Evolutionary conservation across 2,797 vertebrate genomes (phyloP).

Genomic region (Sphenodon punctatus): DNA sequence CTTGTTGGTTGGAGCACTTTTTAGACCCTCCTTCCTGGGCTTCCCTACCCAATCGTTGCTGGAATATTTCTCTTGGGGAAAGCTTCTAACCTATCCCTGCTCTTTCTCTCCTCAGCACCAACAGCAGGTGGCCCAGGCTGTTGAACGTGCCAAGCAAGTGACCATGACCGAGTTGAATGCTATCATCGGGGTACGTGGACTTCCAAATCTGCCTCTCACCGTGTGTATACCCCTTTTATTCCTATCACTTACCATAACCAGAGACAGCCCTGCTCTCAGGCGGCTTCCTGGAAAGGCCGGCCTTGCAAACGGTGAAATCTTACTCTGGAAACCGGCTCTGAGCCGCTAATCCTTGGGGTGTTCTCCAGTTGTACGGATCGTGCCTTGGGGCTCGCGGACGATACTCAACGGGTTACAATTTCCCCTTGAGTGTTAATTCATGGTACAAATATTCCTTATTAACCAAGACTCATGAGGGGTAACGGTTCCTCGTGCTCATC

Average conservation of each 20-base stretch:
- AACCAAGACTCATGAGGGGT: no score
- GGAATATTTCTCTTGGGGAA: no score
- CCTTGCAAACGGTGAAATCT: neutral
- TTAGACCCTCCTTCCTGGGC: no score
- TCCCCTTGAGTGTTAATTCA: no score
- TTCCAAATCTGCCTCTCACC: slow-evolving; percentile 98
- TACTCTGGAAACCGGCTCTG: neutral
- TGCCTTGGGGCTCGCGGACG: no score
- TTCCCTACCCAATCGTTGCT: no score
- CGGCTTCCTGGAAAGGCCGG: slow-evolving; percentile 34
- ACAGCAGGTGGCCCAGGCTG: slow-evolving; percentile 96
- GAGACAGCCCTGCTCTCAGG: slow-evolving; percentile 77
- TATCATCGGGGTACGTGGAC: slow-evolving; percentile 99
- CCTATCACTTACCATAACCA: slow-evolving; percentile 80
- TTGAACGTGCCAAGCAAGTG: slow-evolving; percentile 97
- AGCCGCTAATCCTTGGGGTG: neutral
- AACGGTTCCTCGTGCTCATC: no score
- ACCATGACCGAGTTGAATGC: slow-evolving; percentile 98
- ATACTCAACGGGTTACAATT: no score
- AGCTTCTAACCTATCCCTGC: neutral
- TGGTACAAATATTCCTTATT: no score
- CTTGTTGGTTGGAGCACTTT: neutral
- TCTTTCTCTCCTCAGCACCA: slow-evolving; percentile 81
- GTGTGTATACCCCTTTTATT: slow-evolving; percentile 95
- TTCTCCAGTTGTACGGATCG: no score